These are phyloP conservation scores for Euzophera pinguis DNA, from an alignment of 2,888 invertebrate species.

Conservation along the genomic window DNA sequence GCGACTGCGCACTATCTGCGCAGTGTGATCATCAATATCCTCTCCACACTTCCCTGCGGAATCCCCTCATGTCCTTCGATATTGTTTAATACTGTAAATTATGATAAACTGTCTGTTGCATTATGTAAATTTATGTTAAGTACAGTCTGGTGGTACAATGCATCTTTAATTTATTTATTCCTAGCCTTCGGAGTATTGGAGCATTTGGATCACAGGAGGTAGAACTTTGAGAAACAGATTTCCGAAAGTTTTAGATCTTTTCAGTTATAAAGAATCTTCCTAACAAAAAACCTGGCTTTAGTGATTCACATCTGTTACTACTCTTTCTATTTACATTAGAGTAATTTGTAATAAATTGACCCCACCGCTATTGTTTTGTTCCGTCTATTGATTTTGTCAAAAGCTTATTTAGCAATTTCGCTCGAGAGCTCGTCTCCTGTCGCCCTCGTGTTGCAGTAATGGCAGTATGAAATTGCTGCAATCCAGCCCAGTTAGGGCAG, in stretches of 20 bases:
- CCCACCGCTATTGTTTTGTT: not conserved
- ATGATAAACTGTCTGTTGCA: not conserved
- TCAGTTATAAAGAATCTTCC: no score
- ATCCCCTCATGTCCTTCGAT: conserved; percentile 46
- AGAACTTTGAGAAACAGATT: no score
- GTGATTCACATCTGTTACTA: no score
- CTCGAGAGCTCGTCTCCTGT: conserved; percentile 63
- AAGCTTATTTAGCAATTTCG: conserved; percentile 59
- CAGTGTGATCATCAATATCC: conserved; percentile 57
- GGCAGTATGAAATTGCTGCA: conserved; percentile 66
- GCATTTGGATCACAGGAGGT: no score
- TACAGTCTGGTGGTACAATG: not conserved
- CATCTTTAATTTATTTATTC: not conserved
- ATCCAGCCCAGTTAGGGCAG: conserved; percentile 63
- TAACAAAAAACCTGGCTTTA: no score
- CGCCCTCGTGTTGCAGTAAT: conserved; percentile 65
- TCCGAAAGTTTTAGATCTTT: no score
- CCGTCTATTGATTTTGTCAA: conserved; percentile 32
- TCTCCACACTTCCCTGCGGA: conserved; percentile 39
- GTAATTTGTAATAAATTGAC: no score
- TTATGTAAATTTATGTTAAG: conserved; percentile 1
- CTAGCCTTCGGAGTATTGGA: no score
- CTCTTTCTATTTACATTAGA: no score
- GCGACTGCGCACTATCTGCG: conserved; percentile 34
- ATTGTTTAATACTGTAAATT: conserved; percentile 21